These are phyloP conservation scores for Cryptotermes secundus DNA, from an alignment of 1,140 invertebrate genomes.

Conservation along the genomic window DNA sequence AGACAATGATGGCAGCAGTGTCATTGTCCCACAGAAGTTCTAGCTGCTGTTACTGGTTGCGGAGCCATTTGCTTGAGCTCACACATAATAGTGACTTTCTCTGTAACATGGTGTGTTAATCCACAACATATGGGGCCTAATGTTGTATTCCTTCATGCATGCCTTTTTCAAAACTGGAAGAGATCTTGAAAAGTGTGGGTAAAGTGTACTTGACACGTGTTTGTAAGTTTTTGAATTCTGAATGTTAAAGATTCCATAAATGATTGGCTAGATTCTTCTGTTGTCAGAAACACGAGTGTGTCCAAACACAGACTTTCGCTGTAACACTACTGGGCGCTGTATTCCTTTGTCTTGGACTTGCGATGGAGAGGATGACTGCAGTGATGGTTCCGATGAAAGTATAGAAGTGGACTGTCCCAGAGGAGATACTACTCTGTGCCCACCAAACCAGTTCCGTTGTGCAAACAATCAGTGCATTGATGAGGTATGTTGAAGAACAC, in stretches of 20 bases:
- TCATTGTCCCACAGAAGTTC: not conserved
- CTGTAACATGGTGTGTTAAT: no score
- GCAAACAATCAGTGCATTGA: constrained; percentile 48
- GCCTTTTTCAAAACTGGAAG: no score
- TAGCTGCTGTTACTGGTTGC: not conserved
- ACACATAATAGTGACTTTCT: no score
- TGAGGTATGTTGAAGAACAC: constrained; percentile 38
- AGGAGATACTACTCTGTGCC: constrained; percentile 41
- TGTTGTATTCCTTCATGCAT: no score
- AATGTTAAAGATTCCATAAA: constrained; percentile 21
- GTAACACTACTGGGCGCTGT: constrained; percentile 67
- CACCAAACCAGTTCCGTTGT: constrained; percentile 48
- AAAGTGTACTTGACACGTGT: no score
- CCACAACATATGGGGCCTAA: no score
- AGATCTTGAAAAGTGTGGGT: no score
- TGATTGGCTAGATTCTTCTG: constrained; percentile 27
- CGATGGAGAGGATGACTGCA: constrained; percentile 70
- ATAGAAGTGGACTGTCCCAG: constrained; percentile 38
- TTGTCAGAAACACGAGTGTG: constrained; percentile 50
- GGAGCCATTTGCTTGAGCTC: no score
- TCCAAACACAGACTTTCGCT: constrained; percentile 56
- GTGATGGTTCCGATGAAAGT: constrained; percentile 59
- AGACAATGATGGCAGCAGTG: no score
- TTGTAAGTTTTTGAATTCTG: not conserved
- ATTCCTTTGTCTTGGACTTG: constrained; percentile 70